Conservation (phyloP, 2,888 invertebrate species). For the Tetrapedia diversipes region DNA sequence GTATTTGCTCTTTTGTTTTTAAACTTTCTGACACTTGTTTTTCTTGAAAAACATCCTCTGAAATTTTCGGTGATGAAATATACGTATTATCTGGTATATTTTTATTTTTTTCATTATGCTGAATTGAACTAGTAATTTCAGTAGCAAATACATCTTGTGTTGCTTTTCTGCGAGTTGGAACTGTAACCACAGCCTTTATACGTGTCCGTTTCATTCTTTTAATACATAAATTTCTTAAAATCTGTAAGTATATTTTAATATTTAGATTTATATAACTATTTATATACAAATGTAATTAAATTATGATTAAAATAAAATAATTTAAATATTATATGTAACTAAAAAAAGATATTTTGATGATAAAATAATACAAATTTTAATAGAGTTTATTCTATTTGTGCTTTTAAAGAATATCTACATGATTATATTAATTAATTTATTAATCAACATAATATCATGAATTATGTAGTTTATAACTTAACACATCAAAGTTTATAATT, state of each 20-base stretch:
- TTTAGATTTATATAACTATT: background rate
- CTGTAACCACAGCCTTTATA: constrained; percentile 89
- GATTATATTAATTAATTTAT: too few species aligned
- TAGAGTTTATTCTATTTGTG: too few species aligned
- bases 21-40: constrained; percentile 15
- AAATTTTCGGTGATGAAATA: background rate
- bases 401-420: too few species aligned
- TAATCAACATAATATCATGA: too few species aligned
- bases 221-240: constrained; percentile 3
- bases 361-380: too few species aligned
- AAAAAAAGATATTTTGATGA: too few species aligned
- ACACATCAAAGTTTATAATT: background rate
- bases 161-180: constrained; percentile 85
- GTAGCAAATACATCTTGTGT: constrained; percentile 56
- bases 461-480: background rate
- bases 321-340: too few species aligned
- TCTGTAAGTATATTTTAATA: constrained; percentile 8
- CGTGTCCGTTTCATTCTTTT: constrained; percentile 84
- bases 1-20: background rate
- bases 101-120: constrained; percentile 32
- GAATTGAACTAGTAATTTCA: constrained; percentile 16
- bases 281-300: background rate
- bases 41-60: constrained; percentile 17
- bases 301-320: background rate
- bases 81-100: constrained; percentile 18